These are phyloP conservation scores for Vanessa tameamea DNA, from an alignment of 1,140 invertebrate species.

Conservation along the genomic window DNA sequence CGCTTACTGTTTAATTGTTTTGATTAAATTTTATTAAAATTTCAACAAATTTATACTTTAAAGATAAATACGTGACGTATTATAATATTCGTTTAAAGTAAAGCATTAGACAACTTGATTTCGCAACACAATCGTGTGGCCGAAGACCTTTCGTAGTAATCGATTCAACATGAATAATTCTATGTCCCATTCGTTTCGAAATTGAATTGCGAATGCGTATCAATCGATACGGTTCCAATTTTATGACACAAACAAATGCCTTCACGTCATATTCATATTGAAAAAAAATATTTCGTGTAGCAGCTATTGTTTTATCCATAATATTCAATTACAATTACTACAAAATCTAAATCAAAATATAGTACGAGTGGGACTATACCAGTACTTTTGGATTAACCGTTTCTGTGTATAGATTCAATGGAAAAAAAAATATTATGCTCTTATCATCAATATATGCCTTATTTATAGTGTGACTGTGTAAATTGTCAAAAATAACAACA, in stretches of 20 bases:
- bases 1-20: background rate
- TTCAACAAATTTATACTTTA: background rate
- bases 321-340: background rate
- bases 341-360: too few relatives aligned
- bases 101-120: slow-evolving; percentile 22
- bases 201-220: slow-evolving; percentile 44
- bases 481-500: too few relatives aligned
- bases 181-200: slow-evolving; percentile 40
- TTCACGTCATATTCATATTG: slow-evolving; percentile 35
- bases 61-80: background rate
- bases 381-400: too few relatives aligned
- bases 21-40: background rate
- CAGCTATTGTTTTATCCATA: slow-evolving; percentile 4
- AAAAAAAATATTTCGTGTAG: slow-evolving; percentile 31
- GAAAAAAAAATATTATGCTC: too few relatives aligned
- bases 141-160: slow-evolving; percentile 42
- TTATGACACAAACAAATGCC: slow-evolving; percentile 41
- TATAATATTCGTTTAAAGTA: slow-evolving; percentile 6
- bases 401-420: too few relatives aligned
- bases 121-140: slow-evolving; percentile 40
- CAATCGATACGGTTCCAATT: slow-evolving; percentile 40
- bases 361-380: too few relatives aligned
- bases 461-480: too few relatives aligned
- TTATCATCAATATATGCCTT: too few relatives aligned
- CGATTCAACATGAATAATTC: slow-evolving; percentile 51